Evolutionary conservation across 2,888 invertebrate species (phyloP), one percentile per base, ranked within the genome.

Genomic region (Nezara viridula): DNA sequence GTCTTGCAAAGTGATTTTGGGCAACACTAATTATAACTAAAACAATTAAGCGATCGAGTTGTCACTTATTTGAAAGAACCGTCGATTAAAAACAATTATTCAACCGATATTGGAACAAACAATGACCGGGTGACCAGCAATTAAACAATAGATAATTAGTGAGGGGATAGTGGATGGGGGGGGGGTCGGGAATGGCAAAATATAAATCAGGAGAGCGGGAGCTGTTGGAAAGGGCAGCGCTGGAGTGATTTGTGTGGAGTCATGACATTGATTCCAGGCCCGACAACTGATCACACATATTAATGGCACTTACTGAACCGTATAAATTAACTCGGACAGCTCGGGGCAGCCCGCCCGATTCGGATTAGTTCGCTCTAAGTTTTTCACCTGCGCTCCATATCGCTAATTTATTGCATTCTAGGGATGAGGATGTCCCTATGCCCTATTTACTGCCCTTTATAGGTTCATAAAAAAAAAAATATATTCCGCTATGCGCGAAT

Each of bases 271-370:
- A 90, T 90, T 90, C 90, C 86, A 85, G 88, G 88, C 86, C 89
- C 44, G 89, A 88, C 90, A 89, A 90, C 90, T 89, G 90, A 90
- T 90, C 90, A 89, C 90, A 89, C 89, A 89, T 90, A 90, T 90
- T 90, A 90, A 90, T 90, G 89, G 90, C 90, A 90, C 90, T 90
- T 89, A 90, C 90, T 90, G 86, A 90, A 90, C 89, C 90, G 86
- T 90, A 90, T 90, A 90, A 90, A 90, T 90, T 90, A 90, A 66
- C 37, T 49, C 77, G 52, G 52, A 81, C 88, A 85, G 50, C 60
- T 32, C 32, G 47, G 40, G 19, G 40, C 21, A 5, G n/a, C 14
- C 40, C 24, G 21, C n/a, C 52, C 27, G 27, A 27, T 86, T 47
- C 21, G 86, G 86, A 86, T 86, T 49, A 52, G 86, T 86, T 52